A percentile compares a stretch with the other conserved stretches of the same genome.
These are phyloP conservation scores for Gymnothorax javanicus DNA, from an alignment of 2,797 vertebrate species.

Conservation along the genomic window DNA sequence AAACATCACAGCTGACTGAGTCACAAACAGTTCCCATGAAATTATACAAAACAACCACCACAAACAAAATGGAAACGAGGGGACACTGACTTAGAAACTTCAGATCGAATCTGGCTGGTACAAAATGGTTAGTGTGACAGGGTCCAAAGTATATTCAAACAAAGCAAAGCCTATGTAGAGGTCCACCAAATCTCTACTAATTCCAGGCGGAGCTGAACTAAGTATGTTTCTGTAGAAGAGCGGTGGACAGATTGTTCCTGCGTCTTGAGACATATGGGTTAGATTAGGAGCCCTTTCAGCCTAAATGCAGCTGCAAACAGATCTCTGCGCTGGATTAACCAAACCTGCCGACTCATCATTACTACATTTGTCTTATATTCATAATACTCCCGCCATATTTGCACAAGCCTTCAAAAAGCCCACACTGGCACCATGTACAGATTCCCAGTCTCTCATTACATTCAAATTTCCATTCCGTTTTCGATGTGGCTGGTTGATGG, in stretches of 20 bases:
- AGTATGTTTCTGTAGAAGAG: background rate
- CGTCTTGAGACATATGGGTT: background rate
- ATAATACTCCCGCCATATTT: slow-evolving; percentile 3
- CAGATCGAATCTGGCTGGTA: background rate
- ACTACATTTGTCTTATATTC: background rate
- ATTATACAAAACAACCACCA: background rate
- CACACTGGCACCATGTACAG: slow-evolving; percentile 52
- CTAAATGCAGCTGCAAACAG: background rate
- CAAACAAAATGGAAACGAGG: background rate
- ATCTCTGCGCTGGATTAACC: background rate
- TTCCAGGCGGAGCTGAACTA: background rate
- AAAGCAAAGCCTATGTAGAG: background rate
- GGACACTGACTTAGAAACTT: background rate
- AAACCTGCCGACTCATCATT: background rate
- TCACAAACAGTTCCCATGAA: background rate
- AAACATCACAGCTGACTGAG: background rate
- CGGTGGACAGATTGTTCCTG: background rate
- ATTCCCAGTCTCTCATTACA: slow-evolving; percentile 38
- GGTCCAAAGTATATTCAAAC: background rate
- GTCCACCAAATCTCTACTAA: background rate
- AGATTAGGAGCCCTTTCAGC: slow-evolving; percentile 20
- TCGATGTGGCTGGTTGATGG: slow-evolving; percentile 40
- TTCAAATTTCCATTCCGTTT: slow-evolving; percentile 48
- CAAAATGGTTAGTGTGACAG: background rate
- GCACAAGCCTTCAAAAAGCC: background rate